Percentiles rank a stretch among this genome's conserved stretches.
phyloP scores from a whole-genome alignment of 2,888 invertebrate genomes.

The Synergus laeviventris region DNA sequence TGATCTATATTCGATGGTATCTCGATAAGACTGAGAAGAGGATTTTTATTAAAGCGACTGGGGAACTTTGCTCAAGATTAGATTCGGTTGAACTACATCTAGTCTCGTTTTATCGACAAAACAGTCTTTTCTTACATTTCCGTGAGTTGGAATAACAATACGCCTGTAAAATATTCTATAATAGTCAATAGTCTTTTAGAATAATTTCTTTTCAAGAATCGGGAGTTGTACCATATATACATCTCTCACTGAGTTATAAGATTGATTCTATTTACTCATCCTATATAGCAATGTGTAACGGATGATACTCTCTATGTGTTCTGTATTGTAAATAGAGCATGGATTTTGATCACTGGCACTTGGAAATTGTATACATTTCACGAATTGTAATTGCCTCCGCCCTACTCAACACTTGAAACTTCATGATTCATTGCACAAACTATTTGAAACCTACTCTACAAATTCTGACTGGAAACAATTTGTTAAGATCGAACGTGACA shows the following conservation, averaged over 20 bases:
- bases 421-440: background rate
- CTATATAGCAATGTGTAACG: too few species aligned
- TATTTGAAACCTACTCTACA: background rate
- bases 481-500: too few species aligned
- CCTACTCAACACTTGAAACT: conserved; percentile 1
- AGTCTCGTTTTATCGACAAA: background rate
- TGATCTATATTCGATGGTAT: conserved; percentile 1
- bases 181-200: too few species aligned
- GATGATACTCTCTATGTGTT: background rate
- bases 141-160: background rate
- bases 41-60: conserved; percentile 3
- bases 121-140: background rate
- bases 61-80: conserved; percentile 7
- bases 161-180: too few species aligned
- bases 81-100: background rate
- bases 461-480: background rate
- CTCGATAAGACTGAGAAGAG: conserved; percentile 6
- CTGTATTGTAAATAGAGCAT: background rate
- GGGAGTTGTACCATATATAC: too few species aligned
- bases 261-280: background rate
- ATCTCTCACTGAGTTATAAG: background rate
- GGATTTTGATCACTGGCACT: background rate
- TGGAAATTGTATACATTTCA: conserved; percentile 4
- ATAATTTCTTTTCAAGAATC: background rate
- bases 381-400: background rate